phyloP scores from a whole-genome alignment of 2,797 vertebrate genomes.

The Dryobates pubescens region DNA sequence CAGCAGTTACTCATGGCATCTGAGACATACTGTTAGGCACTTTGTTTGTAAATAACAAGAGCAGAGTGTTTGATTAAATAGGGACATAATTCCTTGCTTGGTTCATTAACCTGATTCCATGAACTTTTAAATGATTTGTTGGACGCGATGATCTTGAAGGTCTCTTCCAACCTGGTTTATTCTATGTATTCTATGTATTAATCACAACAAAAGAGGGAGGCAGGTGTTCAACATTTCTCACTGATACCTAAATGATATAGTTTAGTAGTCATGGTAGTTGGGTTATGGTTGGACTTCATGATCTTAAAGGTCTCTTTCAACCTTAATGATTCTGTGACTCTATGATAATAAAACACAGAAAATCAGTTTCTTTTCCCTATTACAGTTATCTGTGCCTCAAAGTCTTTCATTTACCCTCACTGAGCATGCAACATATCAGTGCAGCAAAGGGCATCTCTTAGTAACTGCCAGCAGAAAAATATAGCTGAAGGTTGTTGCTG shows the following conservation, averaged over 20 bases:
- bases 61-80: background rate
- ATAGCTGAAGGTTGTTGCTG: background rate
- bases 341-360: background rate
- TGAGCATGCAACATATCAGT: background rate
- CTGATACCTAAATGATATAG: background rate
- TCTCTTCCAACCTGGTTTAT: too few relatives aligned
- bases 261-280: too few relatives aligned
- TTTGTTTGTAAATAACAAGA: background rate
- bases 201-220: background rate
- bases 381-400: background rate
- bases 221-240: background rate
- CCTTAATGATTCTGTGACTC: too few relatives aligned
- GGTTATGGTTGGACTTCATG: too few relatives aligned
- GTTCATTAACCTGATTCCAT: background rate
- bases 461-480: background rate
- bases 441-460: background rate
- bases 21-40: background rate
- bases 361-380: background rate
- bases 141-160: too few relatives aligned
- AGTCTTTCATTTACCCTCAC: background rate
- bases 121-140: background rate
- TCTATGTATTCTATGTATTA: too few relatives aligned
- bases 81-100: background rate
- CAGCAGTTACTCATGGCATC: background rate
- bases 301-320: too few relatives aligned